Base-by-base conservation (phyloP, 1,140 invertebrate species). In the Drosophila malerkotliana region DNA sequence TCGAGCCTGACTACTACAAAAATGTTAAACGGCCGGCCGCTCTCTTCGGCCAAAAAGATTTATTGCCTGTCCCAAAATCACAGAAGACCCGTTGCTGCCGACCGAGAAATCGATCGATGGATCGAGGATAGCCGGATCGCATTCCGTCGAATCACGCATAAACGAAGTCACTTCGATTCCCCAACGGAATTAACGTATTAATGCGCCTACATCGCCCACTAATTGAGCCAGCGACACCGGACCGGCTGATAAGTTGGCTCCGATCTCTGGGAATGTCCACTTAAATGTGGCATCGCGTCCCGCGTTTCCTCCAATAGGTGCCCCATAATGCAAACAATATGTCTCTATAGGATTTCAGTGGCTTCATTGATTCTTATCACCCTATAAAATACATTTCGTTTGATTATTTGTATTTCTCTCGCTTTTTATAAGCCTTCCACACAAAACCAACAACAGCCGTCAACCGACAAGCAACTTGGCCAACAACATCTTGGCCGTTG, bases 311-410 rank as follows among this genome's bases (percentile, higher is more conserved):
- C 34, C 3, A 37, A 37, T 37, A 37, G 28, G 56, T 76, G 75
- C 80, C 76, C 78, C 81, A 89, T 90, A 91, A 91, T 91, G 84
- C 84, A 90, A 84, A 91, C 90, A 91, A 91, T 91, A 91, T 91
- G 90, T 91, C 90, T 91, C 90, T 91, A 91, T 91, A 91, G 90
- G 90, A 91, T 91, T 91, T 91, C 90, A 91, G 90, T 91, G 90
- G 90, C 90, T 91, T 91, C 90, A 91, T 90, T 91, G 90, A 91
- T 91, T 91, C 90, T 91, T 91, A 91, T 91, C 90, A 91, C 90
- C 90, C 90, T 73, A 91, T 91, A 91, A 91, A 91, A 91, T 91
- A 91, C 90, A 89, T 91, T 91, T 91, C 79, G 79, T 91, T 90
- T 91, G 90, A 91, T 89, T 91, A 91, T 91, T 90, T 84, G 77